phyloP scores from a whole-genome alignment of 1,140 invertebrate genomes.

The Argopecten irradians region DNA sequence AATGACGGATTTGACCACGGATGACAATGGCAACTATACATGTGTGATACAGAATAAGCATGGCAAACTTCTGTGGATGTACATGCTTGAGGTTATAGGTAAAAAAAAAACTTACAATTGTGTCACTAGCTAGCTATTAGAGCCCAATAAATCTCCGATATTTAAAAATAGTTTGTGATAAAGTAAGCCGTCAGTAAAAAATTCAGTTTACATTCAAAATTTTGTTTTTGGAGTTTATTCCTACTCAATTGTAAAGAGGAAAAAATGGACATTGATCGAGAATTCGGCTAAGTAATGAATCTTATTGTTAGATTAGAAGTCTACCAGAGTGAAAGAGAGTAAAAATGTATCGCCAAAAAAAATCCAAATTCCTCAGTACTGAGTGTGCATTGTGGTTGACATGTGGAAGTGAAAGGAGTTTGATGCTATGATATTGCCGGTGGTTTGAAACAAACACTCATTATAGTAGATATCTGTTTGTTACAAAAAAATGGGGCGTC shows the following conservation, averaged over 20 bases:
- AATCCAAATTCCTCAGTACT: not conserved
- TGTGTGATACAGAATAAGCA: conserved; percentile 88
- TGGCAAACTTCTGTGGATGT: conserved; percentile 87
- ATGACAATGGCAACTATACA: conserved; percentile 90
- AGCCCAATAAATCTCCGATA: too few relatives aligned
- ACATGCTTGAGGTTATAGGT: conserved; percentile 86
- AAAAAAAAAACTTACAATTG: conserved; percentile 37
- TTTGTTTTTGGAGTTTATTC: too few relatives aligned
- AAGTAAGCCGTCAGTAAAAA: not conserved
- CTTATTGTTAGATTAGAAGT: not conserved
- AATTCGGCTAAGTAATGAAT: not conserved
- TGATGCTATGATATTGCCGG: too few relatives aligned
- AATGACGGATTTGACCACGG: conserved; percentile 60
- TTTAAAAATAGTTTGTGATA: too few relatives aligned
- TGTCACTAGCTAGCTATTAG: too few relatives aligned
- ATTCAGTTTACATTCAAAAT: not conserved
- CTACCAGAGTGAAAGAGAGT: not conserved
- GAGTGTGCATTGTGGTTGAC: not conserved
- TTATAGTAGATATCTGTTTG: not conserved
- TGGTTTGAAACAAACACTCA: too few relatives aligned
- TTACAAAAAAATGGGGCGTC: not conserved
- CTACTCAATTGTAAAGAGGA: too few relatives aligned
- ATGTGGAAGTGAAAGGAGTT: not conserved
- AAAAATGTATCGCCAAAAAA: not conserved
- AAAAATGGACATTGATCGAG: too few relatives aligned